Evolutionary conservation across 35 echinoderm and acorn worm species (phyloP).

Genomic region (Chiridota heheva): DNA sequence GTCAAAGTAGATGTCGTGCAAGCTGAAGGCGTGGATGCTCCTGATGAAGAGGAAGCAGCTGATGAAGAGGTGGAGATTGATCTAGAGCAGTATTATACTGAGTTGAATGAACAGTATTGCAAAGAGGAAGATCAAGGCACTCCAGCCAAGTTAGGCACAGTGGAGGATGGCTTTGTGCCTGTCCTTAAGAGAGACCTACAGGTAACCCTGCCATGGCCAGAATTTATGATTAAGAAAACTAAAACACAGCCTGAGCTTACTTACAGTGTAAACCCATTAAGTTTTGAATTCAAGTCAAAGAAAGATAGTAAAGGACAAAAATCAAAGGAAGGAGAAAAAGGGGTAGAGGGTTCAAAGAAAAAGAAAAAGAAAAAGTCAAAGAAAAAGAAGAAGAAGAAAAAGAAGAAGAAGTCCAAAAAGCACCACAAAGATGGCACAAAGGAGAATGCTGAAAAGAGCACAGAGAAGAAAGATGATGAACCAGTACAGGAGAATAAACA

Average conservation of each 20-base stretch:
- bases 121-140: conserved; percentile 20
- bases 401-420: conserved; percentile 32
- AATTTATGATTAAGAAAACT: conserved; percentile 43
- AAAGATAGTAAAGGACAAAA: too few relatives aligned
- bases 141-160: conserved; percentile 18
- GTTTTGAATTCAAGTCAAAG: conserved; percentile 39
- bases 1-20: background rate
- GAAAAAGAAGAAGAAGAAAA: conserved; percentile 49
- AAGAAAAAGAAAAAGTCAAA: conserved; percentile 40
- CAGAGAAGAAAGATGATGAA: conserved; percentile 34
- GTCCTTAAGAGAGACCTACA: conserved; percentile 33
- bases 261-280: conserved; percentile 46
- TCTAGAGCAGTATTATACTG: conserved; percentile 33
- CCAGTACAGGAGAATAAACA: background rate
- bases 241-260: conserved; percentile 14
- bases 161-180: conserved; percentile 38
- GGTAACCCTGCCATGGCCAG: conserved; percentile 36
- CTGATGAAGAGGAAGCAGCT: background rate
- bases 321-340: background rate
- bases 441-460: background rate
- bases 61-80: conserved; percentile 15
- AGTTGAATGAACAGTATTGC: conserved; percentile 22
- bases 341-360: background rate
- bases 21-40: background rate
- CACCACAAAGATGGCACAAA: conserved; percentile 10